Base-by-base conservation (phyloP, 2,797 vertebrate species). In the Miichthys miiuy region DNA sequence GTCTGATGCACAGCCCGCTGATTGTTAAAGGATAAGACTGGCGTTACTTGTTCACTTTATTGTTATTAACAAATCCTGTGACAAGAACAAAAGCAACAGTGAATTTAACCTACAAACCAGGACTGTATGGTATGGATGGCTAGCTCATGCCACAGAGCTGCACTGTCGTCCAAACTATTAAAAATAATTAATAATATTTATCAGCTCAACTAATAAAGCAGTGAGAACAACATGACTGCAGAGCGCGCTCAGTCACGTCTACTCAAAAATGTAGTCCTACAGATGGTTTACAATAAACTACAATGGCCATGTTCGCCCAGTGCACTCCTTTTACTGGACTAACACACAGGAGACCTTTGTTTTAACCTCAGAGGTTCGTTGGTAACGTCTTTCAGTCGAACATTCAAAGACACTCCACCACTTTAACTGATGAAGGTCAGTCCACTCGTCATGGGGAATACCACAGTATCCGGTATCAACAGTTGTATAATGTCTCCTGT, bases 1-100 rank as follows among this genome's bases (percentile, higher is more conserved):
- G 27, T 73, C 75, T 85, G 72, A 74, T 79, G 75, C 69, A 27
- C 7, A 12, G 74, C 50, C 62, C 14, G 3, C 51, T 58, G 74
- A 79, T 73, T 83, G 77, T 80, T 68, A 48, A 44, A 50, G 66
- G 47, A 79, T 38, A 38, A 73, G 41, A 6, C 38, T 23, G 1
- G 8, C 1, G 2, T 44, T 60, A 57, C 51, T 77, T 82, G 50
- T 63, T 68, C 41, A 66, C 77, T 65, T 70, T 50, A 60, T 77
- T 57, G 41, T 75, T 56, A 68, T 46, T 71, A 61, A 23, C 23
- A 74, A 81, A 84, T 51, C 50, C 27, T 46, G 5, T 17, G 14
- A 69, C 66, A 9, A 25, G 16, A 46, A 25, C 50, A 54, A 79
- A 72, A 47, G 30, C 17, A 67, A 66, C 61, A 56, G 48, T 60